Evolutionary conservation across 2,888 invertebrate genomes (phyloP).

Genomic region (Molanna angustata): DNA sequence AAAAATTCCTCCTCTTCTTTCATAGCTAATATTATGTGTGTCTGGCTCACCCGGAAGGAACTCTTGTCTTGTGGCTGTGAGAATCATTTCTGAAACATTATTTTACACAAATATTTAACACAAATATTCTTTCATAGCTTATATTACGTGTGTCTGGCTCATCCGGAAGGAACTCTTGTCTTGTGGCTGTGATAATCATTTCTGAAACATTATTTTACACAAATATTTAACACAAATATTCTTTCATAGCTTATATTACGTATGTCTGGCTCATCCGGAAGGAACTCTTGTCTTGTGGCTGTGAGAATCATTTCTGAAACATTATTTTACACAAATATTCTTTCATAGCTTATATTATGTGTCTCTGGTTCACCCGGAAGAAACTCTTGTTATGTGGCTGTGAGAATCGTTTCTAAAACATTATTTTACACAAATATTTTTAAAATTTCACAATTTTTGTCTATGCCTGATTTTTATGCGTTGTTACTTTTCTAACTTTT

Average conservation of each 20-base stretch:
- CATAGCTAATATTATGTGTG: conserved; percentile 55
- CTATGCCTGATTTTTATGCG: no score
- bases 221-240: no score
- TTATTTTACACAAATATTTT: no score
- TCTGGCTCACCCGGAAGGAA: conserved; percentile 58
- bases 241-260: conserved; percentile 57
- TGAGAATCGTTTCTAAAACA: conserved; percentile 43
- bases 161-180: conserved; percentile 60
- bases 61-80: conserved; percentile 57
- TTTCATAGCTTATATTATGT: conserved; percentile 55
- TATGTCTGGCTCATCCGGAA: conserved; percentile 54
- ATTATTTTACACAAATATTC: no score
- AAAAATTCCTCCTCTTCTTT: conserved; percentile 60
- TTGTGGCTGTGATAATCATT: conserved; percentile 53
- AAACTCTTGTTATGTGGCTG: conserved; percentile 59
- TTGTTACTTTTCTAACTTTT: no score
- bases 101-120: no score
- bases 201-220: no score
- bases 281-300: conserved; percentile 59
- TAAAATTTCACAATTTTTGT: no score
- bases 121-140: conserved; percentile 56
- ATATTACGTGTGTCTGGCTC: conserved; percentile 55
- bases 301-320: conserved; percentile 45
- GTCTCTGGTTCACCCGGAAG: conserved; percentile 55
- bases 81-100: conserved; percentile 42